Base-by-base conservation (phyloP, 2,113 vertebrate genomes). In the Leptocoma aspasia region DNA sequence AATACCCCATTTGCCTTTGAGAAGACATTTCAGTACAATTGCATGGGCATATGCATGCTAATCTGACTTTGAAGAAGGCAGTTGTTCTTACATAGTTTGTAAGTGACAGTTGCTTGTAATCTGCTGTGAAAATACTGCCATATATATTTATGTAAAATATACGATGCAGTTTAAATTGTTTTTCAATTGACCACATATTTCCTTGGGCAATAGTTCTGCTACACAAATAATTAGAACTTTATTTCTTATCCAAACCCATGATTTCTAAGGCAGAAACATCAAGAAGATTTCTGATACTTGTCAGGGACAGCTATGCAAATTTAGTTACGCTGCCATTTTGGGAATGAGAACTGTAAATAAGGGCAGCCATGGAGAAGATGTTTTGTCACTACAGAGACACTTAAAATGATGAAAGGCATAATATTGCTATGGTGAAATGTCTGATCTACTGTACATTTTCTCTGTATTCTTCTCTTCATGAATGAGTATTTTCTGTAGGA, bases 271-370 rank as follows among this genome's bases (percentile, higher is more conserved):
- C 41, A 81, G 70, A 87, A 86, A 47, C 54, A 22, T 44, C 85
- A 83, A 26, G 59, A 77, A 77, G 30, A 93, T 95, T 87, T 84
- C 80, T 80, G 47, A 92, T 52, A 39, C 63, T 89, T 84, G 35
- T 94, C 77, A 92, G 57, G 37, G 56, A 49, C 50, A 78, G 49
- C 81, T 86, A 66, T 86, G 90, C 65, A 94, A 81, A 90, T 90
- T 53, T 47, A 65, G 75, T 89, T 89, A 50, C 1, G 21, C 77
- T 87, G 59, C 44, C 63, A 22, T 72, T 90, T 94, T 39, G 53
- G 64, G 79, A 92, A 96, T 52, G 72, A 91, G 84, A 89, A n/a
- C n/a, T 87, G 77, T 88, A 96, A 94, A 93, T 95, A 88, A 93
- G 50, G 30, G 45, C 64, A 93, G 39, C 68, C 11, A 4, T 33